Evolutionary conservation across 2,113 vertebrate genomes (phyloP).

Genomic region (Pelecanus crispus): DNA sequence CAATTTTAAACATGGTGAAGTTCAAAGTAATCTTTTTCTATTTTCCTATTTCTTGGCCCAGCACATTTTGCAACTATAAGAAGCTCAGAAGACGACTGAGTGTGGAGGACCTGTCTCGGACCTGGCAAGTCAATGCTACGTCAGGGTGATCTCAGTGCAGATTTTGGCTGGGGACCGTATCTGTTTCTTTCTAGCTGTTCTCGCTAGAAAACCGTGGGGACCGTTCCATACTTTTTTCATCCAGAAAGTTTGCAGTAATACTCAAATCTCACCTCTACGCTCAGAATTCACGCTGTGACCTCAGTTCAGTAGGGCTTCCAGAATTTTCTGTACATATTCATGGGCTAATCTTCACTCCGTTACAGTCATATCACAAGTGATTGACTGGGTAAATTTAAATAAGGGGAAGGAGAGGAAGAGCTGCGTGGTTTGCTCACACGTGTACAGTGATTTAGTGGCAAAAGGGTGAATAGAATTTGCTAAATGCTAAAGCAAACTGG

Average conservation of each 20-base stretch:
- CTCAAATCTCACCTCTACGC: background rate
- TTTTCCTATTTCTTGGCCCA: background rate
- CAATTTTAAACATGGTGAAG: background rate
- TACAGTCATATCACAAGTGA: background rate
- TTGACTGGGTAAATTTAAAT: conserved; percentile 17
- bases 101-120: background rate
- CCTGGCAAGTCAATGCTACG: background rate
- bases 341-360: background rate
- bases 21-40: background rate
- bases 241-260: background rate
- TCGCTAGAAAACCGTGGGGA: background rate
- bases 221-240: background rate
- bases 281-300: background rate
- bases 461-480: background rate
- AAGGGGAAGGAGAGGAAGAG: conserved; percentile 20
- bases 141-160: background rate
- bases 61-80: background rate
- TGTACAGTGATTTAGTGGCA: conserved; percentile 9
- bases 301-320: background rate
- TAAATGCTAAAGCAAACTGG: background rate
- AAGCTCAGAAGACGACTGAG: background rate
- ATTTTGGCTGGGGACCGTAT: background rate
- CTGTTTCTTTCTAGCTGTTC: background rate
- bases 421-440: background rate
- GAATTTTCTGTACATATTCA: conserved; percentile 14